These are phyloP conservation scores for Pyrocoelia pectoralis DNA, from an alignment of 2,888 invertebrate genomes.

Conservation along the genomic window DNA sequence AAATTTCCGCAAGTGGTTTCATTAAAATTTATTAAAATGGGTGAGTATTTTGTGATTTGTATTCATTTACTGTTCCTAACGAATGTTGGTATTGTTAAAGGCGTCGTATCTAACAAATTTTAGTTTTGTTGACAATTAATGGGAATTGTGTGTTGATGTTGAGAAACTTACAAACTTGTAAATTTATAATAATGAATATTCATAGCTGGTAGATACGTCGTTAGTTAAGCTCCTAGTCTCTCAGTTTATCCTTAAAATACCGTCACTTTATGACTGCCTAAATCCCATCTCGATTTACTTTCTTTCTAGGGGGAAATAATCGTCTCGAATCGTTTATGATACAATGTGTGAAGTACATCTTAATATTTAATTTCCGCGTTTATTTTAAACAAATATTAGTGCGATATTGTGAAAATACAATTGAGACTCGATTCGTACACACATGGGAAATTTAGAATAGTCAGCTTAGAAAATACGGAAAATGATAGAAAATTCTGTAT, in stretches of 20 bases:
- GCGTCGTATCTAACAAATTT: slow-evolving; percentile 22
- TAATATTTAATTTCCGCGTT: background rate
- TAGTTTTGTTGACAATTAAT: slow-evolving; percentile 30
- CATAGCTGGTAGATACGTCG: slow-evolving; percentile 24
- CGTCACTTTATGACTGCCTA: background rate
- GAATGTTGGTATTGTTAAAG: slow-evolving; percentile 11
- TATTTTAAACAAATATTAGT: background rate
- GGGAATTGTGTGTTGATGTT: slow-evolving; percentile 32
- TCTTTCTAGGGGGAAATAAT: too few relatives aligned
- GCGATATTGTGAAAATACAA: background rate
- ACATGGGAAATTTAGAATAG: background rate
- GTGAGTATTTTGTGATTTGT: slow-evolving; percentile 18
- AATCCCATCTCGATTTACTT: background rate
- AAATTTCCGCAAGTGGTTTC: background rate
- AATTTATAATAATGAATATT: slow-evolving; percentile 34
- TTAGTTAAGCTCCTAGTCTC: background rate
- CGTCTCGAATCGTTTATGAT: background rate
- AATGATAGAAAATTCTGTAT: background rate
- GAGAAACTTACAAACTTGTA: slow-evolving; percentile 31
- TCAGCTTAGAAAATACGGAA: background rate
- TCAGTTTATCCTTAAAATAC: background rate
- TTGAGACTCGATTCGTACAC: background rate
- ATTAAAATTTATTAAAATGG: background rate
- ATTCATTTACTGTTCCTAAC: slow-evolving; percentile 8
- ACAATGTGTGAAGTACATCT: background rate